phyloP scores from a whole-genome alignment of 2,113 vertebrate genomes.

The Nibea albiflora region DNA sequence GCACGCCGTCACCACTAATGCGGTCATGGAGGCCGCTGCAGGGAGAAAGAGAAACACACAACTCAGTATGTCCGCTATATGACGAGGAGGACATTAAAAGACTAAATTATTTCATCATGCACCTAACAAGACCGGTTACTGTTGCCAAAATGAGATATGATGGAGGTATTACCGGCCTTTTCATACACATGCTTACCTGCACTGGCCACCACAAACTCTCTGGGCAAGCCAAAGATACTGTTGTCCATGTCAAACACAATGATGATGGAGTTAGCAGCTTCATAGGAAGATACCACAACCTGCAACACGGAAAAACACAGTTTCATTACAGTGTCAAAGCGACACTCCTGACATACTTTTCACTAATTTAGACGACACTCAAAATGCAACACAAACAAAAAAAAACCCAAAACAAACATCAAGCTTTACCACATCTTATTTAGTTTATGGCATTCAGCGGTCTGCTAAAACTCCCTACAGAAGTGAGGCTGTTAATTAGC shows the following conservation, averaged over 20 bases:
- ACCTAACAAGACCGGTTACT: too few species aligned
- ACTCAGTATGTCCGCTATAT: slow-evolving; percentile 2
- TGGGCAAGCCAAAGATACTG: slow-evolving; percentile 92
- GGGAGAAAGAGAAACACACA: slow-evolving; percentile 2
- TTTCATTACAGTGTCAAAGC: background rate
- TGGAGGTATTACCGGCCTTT: background rate
- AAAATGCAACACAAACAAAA: background rate
- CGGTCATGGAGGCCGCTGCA: slow-evolving; percentile 94
- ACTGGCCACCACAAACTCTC: slow-evolving; percentile 94
- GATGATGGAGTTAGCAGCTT: slow-evolving; percentile 87
- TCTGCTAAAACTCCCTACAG: slow-evolving; percentile 1
- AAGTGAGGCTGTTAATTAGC: slow-evolving; percentile 33
- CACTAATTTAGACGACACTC: background rate
- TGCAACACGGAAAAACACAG: slow-evolving; percentile 64
- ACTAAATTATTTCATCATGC: too few species aligned
- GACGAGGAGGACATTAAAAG: background rate
- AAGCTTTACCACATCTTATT: background rate
- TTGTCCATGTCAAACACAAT: slow-evolving; percentile 95
- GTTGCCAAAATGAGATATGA: too few species aligned
- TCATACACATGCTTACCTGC: slow-evolving; percentile 86
- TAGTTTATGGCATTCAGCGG: background rate
- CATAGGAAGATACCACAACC: slow-evolving; percentile 89
- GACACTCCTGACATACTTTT: background rate
- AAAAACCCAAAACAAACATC: background rate
- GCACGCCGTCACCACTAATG: slow-evolving; percentile 92